These are phyloP conservation scores for Euplagia quadripunctaria DNA, from an alignment of 2,888 invertebrate genomes.

Conservation along the genomic window DNA sequence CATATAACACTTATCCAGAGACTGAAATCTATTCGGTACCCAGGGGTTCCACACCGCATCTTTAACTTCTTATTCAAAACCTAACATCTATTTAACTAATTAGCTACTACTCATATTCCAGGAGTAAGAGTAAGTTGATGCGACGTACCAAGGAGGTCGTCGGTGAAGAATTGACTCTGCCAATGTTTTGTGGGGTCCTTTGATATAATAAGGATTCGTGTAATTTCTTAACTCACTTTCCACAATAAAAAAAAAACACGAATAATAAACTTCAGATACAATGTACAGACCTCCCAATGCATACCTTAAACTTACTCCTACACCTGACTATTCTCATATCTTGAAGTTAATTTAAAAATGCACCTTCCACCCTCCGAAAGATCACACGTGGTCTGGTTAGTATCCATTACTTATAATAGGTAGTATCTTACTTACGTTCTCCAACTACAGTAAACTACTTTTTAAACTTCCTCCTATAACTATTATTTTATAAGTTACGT, in stretches of 20 bases:
- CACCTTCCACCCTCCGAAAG: conserved; percentile 1
- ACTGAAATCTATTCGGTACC: no score
- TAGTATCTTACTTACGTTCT: neutral
- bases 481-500: conserved; percentile 21
- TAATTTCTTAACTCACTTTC: neutral
- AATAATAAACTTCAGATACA: neutral
- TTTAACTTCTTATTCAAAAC: no score
- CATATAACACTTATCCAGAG: no score
- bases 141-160: no score
- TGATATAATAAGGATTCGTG: neutral
- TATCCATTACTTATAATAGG: conserved; percentile 9
- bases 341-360: conserved; percentile 1
- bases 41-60: no score
- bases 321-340: neutral
- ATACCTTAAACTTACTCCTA: neutral
- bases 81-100: no score
- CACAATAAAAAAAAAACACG: neutral
- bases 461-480: neutral
- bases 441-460: neutral
- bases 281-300: neutral
- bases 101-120: no score
- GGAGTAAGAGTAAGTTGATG: no score
- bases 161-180: no score
- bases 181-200: no score
- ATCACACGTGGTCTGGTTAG: conserved; percentile 13